A percentile compares a stretch with the other conserved stretches of the same genome.
Evolutionary conservation across 2,888 invertebrate genomes (phyloP).

Genomic region (Carpatolechia fugitivella): DNA sequence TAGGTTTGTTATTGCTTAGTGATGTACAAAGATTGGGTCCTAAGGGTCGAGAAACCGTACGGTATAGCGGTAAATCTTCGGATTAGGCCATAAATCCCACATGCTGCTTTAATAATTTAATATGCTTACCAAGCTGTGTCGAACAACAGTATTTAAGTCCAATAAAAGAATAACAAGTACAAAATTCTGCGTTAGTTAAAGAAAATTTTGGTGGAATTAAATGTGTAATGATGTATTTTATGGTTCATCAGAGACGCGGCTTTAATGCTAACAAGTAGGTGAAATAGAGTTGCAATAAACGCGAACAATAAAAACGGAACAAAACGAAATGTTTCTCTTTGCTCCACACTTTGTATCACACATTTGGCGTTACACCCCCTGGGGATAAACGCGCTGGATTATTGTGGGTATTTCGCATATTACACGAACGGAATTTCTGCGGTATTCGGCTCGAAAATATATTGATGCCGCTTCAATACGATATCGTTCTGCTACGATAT

Average conservation of each 20-base stretch:
- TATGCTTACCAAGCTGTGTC: no score
- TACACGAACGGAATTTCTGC: slow-evolving; percentile 6
- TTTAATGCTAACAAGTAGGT: neutral
- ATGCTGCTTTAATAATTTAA: no score
- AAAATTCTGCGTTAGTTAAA: no score
- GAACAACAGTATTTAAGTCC: no score
- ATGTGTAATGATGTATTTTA: neutral
- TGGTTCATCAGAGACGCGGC: neutral
- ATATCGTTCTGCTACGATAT: neutral
- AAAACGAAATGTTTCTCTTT: neutral
- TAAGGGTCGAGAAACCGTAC: no score
- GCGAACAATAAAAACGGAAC: neutral
- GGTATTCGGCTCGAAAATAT: neutral
- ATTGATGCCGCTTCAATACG: neutral
- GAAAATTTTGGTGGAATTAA: no score
- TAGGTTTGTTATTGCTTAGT: no score
- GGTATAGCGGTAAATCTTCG: no score
- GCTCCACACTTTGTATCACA: neutral
- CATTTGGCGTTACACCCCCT: neutral
- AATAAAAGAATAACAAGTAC: no score
- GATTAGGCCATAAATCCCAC: no score
- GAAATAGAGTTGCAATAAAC: neutral
- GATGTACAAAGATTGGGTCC: no score
- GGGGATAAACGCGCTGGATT: neutral
- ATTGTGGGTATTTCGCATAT: slow-evolving; percentile 8